A percentile compares a stretch with the other conserved stretches of the same genome.
Evolutionary conservation across 2,888 invertebrate species (phyloP).

Genomic region (Eristalis arbustorum): DNA sequence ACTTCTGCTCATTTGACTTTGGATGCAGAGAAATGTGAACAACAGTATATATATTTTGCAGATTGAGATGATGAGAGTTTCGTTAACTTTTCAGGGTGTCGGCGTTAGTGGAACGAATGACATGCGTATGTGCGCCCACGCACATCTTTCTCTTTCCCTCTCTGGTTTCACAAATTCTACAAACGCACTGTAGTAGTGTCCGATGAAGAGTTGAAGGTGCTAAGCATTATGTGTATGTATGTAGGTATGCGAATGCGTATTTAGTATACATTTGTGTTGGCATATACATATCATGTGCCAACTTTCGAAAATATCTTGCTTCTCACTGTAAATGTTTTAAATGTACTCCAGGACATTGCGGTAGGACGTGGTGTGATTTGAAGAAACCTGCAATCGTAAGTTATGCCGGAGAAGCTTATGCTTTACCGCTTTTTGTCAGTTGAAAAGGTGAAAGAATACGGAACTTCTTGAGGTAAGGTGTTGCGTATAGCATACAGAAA

Average conservation of each 20-base stretch:
- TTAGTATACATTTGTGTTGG: background rate
- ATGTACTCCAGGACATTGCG: constrained; percentile 49
- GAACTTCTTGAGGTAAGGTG: constrained; percentile 41
- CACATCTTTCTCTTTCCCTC: constrained; percentile 21
- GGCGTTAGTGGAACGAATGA: constrained; percentile 28
- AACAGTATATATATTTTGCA: background rate
- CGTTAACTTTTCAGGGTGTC: constrained; percentile 67
- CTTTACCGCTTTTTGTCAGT: constrained; percentile 47
- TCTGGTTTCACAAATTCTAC: constrained; percentile 29
- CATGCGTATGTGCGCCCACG: constrained; percentile 56
- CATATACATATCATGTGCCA: background rate
- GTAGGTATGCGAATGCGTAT: background rate
- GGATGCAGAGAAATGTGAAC: constrained; percentile 19
- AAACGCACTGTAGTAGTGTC: background rate
- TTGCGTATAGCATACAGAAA: constrained; percentile 40
- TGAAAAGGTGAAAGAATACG: constrained; percentile 28
- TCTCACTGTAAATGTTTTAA: constrained; percentile 42
- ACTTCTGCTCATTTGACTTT: constrained; percentile 2
- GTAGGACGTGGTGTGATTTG: constrained; percentile 47
- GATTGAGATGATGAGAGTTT: constrained; percentile 28
- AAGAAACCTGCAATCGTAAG: constrained; percentile 41
- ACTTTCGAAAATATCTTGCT: constrained; percentile 31
- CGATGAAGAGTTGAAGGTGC: constrained; percentile 26
- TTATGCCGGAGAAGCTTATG: constrained; percentile 43
- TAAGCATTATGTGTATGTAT: background rate